A percentile compares a stretch with the other conserved stretches of the same genome.
These are phyloP conservation scores for Drosophila nikananu DNA, from an alignment of 1,140 invertebrate species.

Conservation along the genomic window DNA sequence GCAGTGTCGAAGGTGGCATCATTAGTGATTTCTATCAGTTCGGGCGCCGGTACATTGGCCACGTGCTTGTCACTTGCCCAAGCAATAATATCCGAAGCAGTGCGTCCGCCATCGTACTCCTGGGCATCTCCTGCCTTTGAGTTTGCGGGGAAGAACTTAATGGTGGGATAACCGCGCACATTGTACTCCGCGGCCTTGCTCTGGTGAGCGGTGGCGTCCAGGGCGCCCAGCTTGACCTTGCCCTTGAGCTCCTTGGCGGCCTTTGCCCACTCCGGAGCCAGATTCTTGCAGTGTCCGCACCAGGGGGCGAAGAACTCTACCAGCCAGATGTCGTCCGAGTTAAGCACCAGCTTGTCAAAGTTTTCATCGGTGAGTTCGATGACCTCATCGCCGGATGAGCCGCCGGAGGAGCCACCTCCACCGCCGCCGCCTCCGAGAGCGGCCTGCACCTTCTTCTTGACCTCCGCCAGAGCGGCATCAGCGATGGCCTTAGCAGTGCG, in stretches of 20 bases:
- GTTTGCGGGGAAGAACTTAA: conserved; percentile 96
- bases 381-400: conserved; percentile 88
- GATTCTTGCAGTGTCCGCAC: conserved; percentile 98
- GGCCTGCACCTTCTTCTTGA: conserved; percentile 78
- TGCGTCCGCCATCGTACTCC: conserved; percentile 96
- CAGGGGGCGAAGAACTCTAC: conserved; percentile 99
- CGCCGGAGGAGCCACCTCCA: conserved; percentile 35
- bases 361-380: conserved; percentile 97
- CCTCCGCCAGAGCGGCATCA: conserved; percentile 90
- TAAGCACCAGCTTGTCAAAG: conserved; percentile 95
- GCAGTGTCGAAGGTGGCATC: conserved; percentile 89
- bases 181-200: conserved; percentile 91
- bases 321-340: conserved; percentile 97
- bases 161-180: conserved; percentile 98
- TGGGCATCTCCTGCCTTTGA: conserved; percentile 90
- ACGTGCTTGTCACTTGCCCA: conserved; percentile 95
- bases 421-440: conserved; percentile 74
- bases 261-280: conserved; percentile 97
- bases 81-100: conserved; percentile 94
- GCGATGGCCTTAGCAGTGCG: conserved; percentile 94
- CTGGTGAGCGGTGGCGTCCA: conserved; percentile 97
- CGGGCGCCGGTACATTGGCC: conserved; percentile 95
- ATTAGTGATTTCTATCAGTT: conserved; percentile 91
- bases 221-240: conserved; percentile 97
- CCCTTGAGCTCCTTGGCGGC: conserved; percentile 98